Conservation (phyloP, 2,797 vertebrate species). For the Sebastes variabilis region DNA sequence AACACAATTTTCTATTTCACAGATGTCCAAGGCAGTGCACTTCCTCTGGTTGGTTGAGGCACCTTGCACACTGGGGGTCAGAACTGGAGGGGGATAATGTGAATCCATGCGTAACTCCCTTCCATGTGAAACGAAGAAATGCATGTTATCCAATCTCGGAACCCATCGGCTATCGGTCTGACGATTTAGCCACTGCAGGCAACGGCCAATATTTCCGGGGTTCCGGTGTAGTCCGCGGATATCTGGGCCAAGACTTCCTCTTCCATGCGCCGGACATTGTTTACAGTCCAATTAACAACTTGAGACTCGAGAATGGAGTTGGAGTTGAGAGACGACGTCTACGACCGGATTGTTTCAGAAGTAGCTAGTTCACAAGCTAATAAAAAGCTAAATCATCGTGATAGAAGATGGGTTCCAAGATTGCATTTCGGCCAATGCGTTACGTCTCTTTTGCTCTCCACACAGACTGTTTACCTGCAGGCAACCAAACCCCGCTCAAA, state of each 20-base stretch:
- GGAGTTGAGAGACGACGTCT: neutral
- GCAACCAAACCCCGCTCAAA: too few species aligned
- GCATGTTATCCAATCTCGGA: neutral
- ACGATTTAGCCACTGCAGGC: neutral
- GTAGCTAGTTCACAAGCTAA: too few species aligned
- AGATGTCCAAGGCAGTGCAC: neutral
- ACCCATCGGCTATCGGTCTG: neutral
- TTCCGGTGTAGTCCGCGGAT: too few species aligned
- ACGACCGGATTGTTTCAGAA: neutral
- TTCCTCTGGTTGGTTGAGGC: neutral
- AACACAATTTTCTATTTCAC: neutral
- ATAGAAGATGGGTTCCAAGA: too few species aligned
- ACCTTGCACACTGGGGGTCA: neutral
- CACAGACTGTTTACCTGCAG: too few species aligned
- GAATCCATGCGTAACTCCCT: neutral
- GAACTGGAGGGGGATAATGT: neutral
- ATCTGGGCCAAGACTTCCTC: neutral
- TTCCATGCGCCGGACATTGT: neutral
- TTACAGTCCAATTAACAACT: neutral
- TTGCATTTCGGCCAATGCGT: too few species aligned
- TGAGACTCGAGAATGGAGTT: neutral
- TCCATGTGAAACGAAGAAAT: neutral
- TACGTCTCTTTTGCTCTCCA: too few species aligned
- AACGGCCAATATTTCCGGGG: neutral
- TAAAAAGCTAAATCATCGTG: too few species aligned